Evolutionary conservation across 2,797 vertebrate genomes (phyloP), one percentile per base, ranked within the genome.

Genomic region (Carapus acus): DNA sequence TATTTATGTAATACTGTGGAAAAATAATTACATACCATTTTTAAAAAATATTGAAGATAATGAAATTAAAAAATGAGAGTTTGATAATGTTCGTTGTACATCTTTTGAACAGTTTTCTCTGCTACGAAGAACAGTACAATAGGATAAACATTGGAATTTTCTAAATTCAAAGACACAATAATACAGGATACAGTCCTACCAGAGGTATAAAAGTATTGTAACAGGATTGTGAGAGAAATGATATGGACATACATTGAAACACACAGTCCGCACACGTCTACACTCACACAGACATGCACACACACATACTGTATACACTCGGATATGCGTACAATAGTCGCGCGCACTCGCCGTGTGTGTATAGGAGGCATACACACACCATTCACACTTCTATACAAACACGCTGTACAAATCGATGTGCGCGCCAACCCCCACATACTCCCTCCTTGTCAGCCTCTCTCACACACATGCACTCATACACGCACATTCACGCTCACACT

Each of bases 11-110:
- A 89, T 89, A 89, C 87, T 89, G 88, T 89, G 88, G 88, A 90
- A 90, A 90, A 90, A 90, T 90, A 90, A 90, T 90, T 89, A 89
- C 87, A 85, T 88, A 88, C 87, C 86, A 87, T 88, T 90, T 88
- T 88, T 88, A 76, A 88, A 88, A 89, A 88, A 90, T 87, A 88
- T 86, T 83, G 83, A 84, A 82, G 84, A 84, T 87, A 88, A 85
- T 83, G 85, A 87, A 90, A 88, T 86, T 57, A 86, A 87, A 87
- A 87, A 88, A 85, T 78, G 80, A 85, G 79, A 84, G 80, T 74
- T 83, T 88, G 76, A 83, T 82, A 85, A 88, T 72, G 81, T 84
- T 86, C 58, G 78, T 88, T 83, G 83, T 86, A 87, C 83, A 85
- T 83, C 73, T 84, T 85, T 85, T 82, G 76, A 88, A 88, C 82